These are phyloP conservation scores for Macrotrachela quadricornifera DNA, from an alignment of 1,140 invertebrate species.

Conservation along the genomic window DNA sequence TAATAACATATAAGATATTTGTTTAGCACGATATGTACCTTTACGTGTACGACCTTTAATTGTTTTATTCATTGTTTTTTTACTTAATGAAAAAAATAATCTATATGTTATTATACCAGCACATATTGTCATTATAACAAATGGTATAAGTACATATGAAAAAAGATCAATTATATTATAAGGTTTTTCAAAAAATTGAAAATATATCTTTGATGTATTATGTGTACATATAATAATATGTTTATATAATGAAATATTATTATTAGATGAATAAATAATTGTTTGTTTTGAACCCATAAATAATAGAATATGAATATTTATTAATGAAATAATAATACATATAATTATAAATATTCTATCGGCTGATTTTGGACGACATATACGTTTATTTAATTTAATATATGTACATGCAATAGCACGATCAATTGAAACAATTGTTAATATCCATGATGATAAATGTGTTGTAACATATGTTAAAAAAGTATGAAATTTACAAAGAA, in stretches of 20 bases:
- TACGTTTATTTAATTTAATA: constrained; percentile 4
- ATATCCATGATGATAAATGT: constrained; percentile 2
- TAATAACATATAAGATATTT: constrained; percentile 5
- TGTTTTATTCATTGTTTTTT: too few relatives aligned
- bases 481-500: not conserved
- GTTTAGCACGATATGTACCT: not conserved
- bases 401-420: constrained; percentile 2
- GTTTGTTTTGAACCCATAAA: not conserved
- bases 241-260: too few relatives aligned
- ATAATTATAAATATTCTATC: not conserved
- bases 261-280: too few relatives aligned
- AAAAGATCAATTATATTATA: constrained; percentile 4
- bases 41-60: not conserved
- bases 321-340: not conserved
- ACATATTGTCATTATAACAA: constrained; percentile 3
- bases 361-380: constrained; percentile 1
- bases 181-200: not conserved
- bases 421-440: constrained; percentile 4
- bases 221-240: too few relatives aligned
- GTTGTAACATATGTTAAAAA: constrained; percentile 6
- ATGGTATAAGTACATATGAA: constrained; percentile 3
- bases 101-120: not conserved
- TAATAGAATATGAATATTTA: constrained; percentile 3
- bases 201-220: too few relatives aligned
- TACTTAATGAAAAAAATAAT: too few relatives aligned